Conservation (phyloP, 2,888 invertebrate species). For the Lasioglossum calceatum region DNA sequence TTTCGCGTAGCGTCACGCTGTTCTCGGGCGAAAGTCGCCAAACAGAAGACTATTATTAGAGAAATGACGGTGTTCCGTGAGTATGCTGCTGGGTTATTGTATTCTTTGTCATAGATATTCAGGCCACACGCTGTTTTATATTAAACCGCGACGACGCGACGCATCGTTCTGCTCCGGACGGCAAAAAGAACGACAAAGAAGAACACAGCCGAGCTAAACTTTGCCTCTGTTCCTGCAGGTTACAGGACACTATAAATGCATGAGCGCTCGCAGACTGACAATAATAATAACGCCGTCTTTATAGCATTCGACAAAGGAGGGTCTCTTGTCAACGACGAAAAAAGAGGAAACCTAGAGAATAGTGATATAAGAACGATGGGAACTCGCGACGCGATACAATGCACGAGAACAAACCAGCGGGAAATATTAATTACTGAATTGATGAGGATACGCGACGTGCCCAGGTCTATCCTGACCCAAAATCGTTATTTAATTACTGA, state of each 20-base stretch:
- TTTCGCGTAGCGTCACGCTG: constrained; percentile 2
- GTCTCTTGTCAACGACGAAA: neutral
- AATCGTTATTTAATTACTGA: neutral
- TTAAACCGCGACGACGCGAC: neutral
- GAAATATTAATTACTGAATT: neutral
- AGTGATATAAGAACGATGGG: neutral
- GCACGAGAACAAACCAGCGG: neutral
- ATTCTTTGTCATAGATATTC: constrained; percentile 51
- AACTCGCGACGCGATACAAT: neutral
- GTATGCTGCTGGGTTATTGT: constrained; percentile 30
- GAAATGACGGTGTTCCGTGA: constrained; percentile 68
- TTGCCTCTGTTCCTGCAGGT: neutral
- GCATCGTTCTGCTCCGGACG: neutral
- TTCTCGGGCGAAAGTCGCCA: constrained; percentile 52
- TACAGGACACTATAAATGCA: constrained; percentile 5
- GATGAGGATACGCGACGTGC: neutral
- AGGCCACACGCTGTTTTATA: constrained; percentile 15
- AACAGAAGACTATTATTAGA: constrained; percentile 65
- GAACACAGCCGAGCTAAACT: neutral
- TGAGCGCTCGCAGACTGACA: neutral
- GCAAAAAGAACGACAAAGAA: neutral
- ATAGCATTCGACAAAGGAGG: neutral
- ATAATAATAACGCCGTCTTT: neutral
- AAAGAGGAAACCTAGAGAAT: neutral
- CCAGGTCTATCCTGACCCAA: neutral